phyloP scores from a whole-genome alignment of 2,888 invertebrate species.

The Drosophila antonietae region DNA sequence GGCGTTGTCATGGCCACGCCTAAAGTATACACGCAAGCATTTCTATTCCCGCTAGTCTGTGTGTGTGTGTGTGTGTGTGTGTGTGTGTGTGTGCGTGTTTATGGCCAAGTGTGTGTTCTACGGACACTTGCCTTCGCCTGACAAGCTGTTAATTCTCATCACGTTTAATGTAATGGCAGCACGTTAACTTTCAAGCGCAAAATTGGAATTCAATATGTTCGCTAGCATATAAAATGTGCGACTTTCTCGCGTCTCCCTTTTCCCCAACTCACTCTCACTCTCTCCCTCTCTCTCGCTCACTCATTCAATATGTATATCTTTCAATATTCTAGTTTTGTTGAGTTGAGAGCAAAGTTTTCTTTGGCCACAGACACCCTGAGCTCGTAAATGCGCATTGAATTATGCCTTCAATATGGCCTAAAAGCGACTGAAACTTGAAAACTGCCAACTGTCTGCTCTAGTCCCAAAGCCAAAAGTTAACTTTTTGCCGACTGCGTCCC shows the following conservation, averaged over 20 bases:
- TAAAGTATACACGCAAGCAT: slow-evolving; percentile 31
- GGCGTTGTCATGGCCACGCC: slow-evolving; percentile 50
- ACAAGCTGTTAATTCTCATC: slow-evolving; percentile 78
- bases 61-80: neutral
- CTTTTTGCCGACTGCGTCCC: slow-evolving; percentile 43
- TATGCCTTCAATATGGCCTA: slow-evolving; percentile 40
- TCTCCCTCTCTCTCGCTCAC: neutral
- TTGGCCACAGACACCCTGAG: slow-evolving; percentile 18
- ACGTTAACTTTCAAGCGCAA: slow-evolving; percentile 77
- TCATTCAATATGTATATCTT: slow-evolving; percentile 21
- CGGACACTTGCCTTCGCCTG: slow-evolving; percentile 41
- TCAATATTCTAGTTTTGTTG: slow-evolving; percentile 14
- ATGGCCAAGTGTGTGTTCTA: slow-evolving; percentile 27
- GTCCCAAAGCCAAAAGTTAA: slow-evolving; percentile 34
- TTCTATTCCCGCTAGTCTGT: slow-evolving; percentile 23
- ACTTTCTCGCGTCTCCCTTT: slow-evolving; percentile 29
- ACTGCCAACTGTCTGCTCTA: slow-evolving; percentile 28
- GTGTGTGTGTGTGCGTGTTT: slow-evolving; percentile 5
- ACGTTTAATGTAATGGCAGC: slow-evolving; percentile 78
- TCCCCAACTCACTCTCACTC: neutral
- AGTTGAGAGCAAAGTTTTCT: slow-evolving; percentile 50
- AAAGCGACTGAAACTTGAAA: slow-evolving; percentile 34
- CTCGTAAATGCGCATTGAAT: slow-evolving; percentile 54
- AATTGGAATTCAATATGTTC: slow-evolving; percentile 79
- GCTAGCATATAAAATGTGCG: slow-evolving; percentile 65